A percentile compares a stretch with the other conserved stretches of the same genome.
Evolutionary conservation across 2,113 vertebrate species (phyloP).

Genomic region (Prunella himalayana): DNA sequence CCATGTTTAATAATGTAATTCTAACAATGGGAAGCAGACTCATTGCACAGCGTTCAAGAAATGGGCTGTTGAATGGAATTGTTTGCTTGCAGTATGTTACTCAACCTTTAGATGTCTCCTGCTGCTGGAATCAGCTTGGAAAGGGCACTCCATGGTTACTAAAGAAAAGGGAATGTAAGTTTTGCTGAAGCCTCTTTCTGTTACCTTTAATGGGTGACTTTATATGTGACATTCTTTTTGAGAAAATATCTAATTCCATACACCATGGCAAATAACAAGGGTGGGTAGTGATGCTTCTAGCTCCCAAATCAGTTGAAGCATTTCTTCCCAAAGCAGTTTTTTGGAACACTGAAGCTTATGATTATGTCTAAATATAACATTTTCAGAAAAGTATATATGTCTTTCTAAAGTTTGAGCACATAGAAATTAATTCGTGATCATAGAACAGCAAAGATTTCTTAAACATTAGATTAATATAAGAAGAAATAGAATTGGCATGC

Average conservation of each 20-base stretch:
- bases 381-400: neutral
- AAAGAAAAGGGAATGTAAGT: neutral
- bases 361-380: constrained; percentile 2
- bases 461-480: neutral
- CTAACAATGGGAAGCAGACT: neutral
- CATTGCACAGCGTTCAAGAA: neutral
- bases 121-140: neutral
- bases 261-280: neutral
- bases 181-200: neutral
- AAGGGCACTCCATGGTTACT: neutral
- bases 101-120: neutral
- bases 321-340: neutral
- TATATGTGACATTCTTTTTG: neutral
- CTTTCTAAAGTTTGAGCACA: neutral
- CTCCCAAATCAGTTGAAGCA: neutral
- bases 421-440: neutral
- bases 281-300: neutral
- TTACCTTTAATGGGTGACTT: neutral
- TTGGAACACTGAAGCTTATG: neutral
- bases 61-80: neutral
- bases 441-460: neutral
- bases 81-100: neutral
- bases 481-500: neutral
- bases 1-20: neutral
- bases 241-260: neutral